phyloP scores from a whole-genome alignment of 2,888 invertebrate species.

The Seira ritae region DNA sequence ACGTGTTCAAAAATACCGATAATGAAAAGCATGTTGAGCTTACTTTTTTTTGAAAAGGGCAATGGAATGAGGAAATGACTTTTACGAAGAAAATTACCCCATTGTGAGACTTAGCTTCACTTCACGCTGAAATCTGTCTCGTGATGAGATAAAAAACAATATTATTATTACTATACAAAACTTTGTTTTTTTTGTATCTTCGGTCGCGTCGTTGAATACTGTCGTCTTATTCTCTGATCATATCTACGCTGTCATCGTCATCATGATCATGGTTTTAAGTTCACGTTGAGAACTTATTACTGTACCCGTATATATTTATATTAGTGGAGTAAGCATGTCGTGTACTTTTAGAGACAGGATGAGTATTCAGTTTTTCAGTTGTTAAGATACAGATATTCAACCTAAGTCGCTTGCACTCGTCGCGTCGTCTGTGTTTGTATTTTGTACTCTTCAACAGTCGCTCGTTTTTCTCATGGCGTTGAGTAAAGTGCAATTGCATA shows the following conservation, averaged over 20 bases:
- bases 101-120: conserved; percentile 17
- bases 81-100: conserved; percentile 27
- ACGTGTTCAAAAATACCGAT: neutral
- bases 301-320: too few species aligned
- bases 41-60: conserved; percentile 1
- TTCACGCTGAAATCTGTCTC: neutral
- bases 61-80: conserved; percentile 42
- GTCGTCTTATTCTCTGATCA: neutral
- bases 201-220: neutral
- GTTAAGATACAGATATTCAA: too few species aligned
- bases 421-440: too few species aligned
- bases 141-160: conserved; percentile 2
- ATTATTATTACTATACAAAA: neutral
- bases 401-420: too few species aligned
- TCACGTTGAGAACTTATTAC: neutral
- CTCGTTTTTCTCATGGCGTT: too few species aligned
- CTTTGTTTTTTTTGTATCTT: neutral
- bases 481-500: conserved; percentile 3
- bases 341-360: too few species aligned
- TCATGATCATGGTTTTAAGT: neutral
- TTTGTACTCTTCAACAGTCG: too few species aligned
- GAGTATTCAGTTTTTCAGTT: too few species aligned
- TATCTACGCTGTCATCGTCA: neutral
- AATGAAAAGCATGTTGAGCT: neutral
- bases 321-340: too few species aligned